Conservation (phyloP, 2,113 vertebrate species). For the Nesogale talazaci region DNA sequence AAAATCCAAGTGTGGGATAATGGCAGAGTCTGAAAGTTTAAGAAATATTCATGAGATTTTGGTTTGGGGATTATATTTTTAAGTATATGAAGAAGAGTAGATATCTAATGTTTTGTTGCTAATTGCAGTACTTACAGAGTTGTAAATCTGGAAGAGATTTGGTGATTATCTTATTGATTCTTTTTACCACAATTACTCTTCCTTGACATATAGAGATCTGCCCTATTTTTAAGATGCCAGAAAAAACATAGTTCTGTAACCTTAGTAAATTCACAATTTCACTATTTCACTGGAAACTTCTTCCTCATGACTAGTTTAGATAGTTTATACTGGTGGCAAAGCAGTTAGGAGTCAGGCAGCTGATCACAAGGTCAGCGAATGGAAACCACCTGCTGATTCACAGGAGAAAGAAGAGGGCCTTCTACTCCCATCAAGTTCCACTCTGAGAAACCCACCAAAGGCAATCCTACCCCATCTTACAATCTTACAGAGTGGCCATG, state of each 20-base stretch:
- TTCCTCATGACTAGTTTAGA: neutral
- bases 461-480: too few relatives aligned
- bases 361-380: too few relatives aligned
- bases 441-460: too few relatives aligned
- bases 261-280: neutral
- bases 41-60: constrained; percentile 34
- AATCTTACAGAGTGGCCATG: too few relatives aligned
- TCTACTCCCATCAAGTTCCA: too few relatives aligned
- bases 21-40: neutral
- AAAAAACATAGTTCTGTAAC: neutral
- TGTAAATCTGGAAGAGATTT: constrained; percentile 45
- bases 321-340: neutral
- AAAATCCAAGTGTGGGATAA: constrained; percentile 24
- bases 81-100: constrained; percentile 42
- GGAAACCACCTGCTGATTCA: too few relatives aligned
- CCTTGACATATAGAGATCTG: constrained; percentile 28
- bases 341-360: too few relatives aligned
- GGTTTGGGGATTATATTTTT: constrained; percentile 32
- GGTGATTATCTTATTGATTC: constrained; percentile 3
- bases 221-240: constrained; percentile 17
- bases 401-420: too few relatives aligned
- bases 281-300: neutral
- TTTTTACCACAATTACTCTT: neutral
- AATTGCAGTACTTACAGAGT: constrained; percentile 36
- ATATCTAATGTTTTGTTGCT: neutral